These are phyloP conservation scores for Rhinopomastus cyanomelas DNA, from an alignment of 2,113 vertebrate genomes.

Conservation along the genomic window DNA sequence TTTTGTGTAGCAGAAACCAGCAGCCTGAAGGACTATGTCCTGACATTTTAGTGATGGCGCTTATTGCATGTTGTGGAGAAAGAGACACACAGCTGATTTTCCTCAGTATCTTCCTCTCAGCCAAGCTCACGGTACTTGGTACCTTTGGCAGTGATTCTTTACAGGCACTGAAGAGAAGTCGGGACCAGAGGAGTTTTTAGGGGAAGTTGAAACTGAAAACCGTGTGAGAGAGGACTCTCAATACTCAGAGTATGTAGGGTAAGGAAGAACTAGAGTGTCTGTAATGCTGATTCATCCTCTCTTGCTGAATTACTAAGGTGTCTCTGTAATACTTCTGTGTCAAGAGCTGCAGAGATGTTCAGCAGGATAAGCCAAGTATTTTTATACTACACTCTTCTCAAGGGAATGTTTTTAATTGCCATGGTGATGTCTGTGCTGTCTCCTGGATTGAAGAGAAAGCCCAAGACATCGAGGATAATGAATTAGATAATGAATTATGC, in stretches of 20 bases:
- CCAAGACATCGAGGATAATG: not conserved
- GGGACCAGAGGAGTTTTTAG: not conserved
- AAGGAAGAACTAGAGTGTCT: not conserved
- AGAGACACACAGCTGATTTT: not conserved
- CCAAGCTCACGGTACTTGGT: not conserved
- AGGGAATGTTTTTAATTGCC: not conserved
- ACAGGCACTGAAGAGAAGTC: not conserved
- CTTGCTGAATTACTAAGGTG: not conserved
- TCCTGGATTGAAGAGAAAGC: not conserved
- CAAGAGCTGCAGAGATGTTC: not conserved
- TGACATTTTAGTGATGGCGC: not conserved
- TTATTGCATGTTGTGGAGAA: not conserved
- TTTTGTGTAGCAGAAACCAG: not conserved
- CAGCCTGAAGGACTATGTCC: conserved; percentile 36
- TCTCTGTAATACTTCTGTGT: not conserved
- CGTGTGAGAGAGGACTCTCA: not conserved
- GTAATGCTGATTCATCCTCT: not conserved
- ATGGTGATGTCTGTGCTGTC: not conserved
- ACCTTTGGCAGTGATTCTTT: not conserved
- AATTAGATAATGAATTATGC: too few relatives aligned
- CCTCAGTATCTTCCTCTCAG: not conserved
- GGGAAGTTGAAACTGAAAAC: not conserved
- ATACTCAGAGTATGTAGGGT: not conserved
- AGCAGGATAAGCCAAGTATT: not conserved
- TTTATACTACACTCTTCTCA: not conserved